A percentile compares a stretch with the other conserved stretches of the same genome.
These are phyloP conservation scores for Araneus ventricosus DNA, from an alignment of 1,140 invertebrate genomes.

Conservation along the genomic window DNA sequence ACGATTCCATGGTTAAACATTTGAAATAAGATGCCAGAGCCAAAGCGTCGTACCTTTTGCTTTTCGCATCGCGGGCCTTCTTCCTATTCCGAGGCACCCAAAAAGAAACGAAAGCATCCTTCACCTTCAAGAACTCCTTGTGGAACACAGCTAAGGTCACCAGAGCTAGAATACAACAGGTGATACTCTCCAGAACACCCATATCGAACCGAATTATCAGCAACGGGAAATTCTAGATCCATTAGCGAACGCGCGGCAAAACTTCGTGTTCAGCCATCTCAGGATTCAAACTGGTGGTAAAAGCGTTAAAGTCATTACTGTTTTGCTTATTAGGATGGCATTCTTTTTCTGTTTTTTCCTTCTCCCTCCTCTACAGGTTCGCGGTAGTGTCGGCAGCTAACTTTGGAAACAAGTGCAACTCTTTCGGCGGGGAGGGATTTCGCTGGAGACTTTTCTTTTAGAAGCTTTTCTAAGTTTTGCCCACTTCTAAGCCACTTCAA, in stretches of 20 bases:
- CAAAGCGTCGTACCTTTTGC: slow-evolving; percentile 6
- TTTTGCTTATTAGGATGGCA: slow-evolving; percentile 41
- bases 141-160: slow-evolving; percentile 66
- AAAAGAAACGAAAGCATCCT: slow-evolving; percentile 40
- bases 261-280: slow-evolving; percentile 37
- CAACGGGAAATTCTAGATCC: slow-evolving; percentile 8
- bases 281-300: slow-evolving; percentile 45
- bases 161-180: slow-evolving; percentile 44
- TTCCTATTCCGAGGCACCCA: slow-evolving; percentile 33
- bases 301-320: slow-evolving; percentile 51
- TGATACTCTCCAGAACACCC: slow-evolving; percentile 43
- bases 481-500: slow-evolving; percentile 15
- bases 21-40: neutral
- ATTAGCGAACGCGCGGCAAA: neutral
- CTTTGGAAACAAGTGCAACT: slow-evolving; percentile 62
- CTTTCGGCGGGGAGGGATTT: slow-evolving; percentile 44
- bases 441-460: slow-evolving; percentile 29
- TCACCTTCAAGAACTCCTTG: slow-evolving; percentile 59
- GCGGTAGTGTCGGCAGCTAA: slow-evolving; percentile 61
- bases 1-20: no score
- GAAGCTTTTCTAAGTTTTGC: no score
- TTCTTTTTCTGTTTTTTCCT: slow-evolving; percentile 27
- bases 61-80: slow-evolving; percentile 26
- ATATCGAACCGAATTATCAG: neutral
- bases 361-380: neutral